Percentiles rank a stretch among this genome's conserved stretches.
These are phyloP conservation scores for Zingel zingel DNA, from an alignment of 2,113 vertebrate species.

Conservation along the genomic window DNA sequence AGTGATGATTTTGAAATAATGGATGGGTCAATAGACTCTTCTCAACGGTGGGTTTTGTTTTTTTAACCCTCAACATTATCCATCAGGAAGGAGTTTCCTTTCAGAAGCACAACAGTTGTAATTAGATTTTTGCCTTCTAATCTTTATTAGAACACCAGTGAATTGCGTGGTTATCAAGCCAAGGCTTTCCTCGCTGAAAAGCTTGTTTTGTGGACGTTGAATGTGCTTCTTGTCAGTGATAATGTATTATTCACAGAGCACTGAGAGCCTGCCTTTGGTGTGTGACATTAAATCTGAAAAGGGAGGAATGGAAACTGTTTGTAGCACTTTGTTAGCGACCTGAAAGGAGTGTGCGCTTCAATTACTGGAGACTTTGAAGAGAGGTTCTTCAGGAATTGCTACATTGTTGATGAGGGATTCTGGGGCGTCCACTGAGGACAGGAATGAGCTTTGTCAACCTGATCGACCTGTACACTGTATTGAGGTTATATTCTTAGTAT, in stretches of 20 bases:
- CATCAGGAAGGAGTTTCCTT: background rate
- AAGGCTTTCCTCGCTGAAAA: background rate
- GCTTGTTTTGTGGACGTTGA: background rate
- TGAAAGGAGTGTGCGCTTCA: background rate
- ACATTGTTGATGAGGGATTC: background rate
- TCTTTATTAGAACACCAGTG: too few species aligned
- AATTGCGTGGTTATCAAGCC: background rate
- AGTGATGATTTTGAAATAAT: constrained; percentile 3
- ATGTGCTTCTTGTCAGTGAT: background rate
- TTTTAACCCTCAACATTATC: background rate
- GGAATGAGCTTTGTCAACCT: background rate
- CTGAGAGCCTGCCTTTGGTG: background rate
- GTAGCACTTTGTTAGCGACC: background rate
- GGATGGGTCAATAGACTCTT: background rate
- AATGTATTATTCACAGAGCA: background rate
- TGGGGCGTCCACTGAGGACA: background rate
- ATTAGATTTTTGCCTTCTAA: background rate
- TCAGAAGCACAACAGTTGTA: background rate
- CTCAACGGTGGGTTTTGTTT: background rate
- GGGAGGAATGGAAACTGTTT: background rate
- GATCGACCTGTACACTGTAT: background rate
- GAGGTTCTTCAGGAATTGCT: background rate
- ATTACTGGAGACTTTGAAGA: constrained; percentile 4
- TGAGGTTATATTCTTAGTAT: background rate
- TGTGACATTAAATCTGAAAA: background rate